Percentiles rank a stretch among this genome's conserved stretches.
Conservation (phyloP, 1,140 invertebrate genomes). For the Drosophila setifemur region DNA sequence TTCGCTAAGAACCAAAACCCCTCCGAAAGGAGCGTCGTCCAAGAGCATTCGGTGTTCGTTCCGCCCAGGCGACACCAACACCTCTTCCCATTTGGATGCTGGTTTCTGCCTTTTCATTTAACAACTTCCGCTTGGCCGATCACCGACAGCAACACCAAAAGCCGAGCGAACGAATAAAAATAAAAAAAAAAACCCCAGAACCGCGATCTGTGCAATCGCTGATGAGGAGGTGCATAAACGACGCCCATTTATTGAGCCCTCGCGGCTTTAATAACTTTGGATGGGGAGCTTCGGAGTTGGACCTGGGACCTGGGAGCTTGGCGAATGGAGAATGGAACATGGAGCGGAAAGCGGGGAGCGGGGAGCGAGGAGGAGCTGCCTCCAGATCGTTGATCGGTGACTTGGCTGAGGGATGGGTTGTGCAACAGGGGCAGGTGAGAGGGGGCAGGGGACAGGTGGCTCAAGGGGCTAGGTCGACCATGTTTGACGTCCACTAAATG, state of each 20-base stretch:
- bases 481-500: constrained; percentile 74
- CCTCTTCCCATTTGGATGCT: constrained; percentile 26
- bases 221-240: constrained; percentile 80
- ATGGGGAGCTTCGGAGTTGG: constrained; percentile 11
- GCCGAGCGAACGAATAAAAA: constrained; percentile 10
- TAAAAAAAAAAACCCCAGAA: constrained; percentile 30
- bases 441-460: constrained; percentile 1
- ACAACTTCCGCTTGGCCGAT: constrained; percentile 69
- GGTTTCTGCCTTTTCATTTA: constrained; percentile 52
- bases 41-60: constrained; percentile 23
- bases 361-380: background rate
- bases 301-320: background rate
- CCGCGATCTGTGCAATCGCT: constrained; percentile 71
- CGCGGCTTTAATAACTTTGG: constrained; percentile 63
- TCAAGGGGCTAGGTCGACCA: constrained; percentile 50
- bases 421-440: background rate
- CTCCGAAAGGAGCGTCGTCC: background rate
- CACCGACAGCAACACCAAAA: background rate
- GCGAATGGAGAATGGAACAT: background rate
- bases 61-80: constrained; percentile 14
- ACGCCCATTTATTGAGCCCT: constrained; percentile 80
- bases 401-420: background rate
- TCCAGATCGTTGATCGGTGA: constrained; percentile 23
- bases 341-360: background rate
- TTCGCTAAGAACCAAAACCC: background rate